A percentile compares a stretch with the other conserved stretches of the same genome.
Conservation (phyloP, 2,888 invertebrate genomes). For the Drosophila histrio region DNA sequence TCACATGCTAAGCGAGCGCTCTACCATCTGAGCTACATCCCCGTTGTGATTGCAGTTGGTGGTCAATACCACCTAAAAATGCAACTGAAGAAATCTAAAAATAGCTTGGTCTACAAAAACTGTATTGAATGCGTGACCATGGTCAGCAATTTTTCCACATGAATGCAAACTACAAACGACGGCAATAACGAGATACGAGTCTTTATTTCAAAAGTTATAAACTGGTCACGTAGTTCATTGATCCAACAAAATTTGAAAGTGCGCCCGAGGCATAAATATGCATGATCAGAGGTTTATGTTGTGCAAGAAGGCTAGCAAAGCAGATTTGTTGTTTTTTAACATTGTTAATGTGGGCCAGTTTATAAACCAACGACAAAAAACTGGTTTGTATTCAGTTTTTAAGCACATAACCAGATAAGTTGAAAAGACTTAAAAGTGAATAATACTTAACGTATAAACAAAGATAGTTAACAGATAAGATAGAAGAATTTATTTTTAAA, state of each 20-base stretch:
- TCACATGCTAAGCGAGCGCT: slow-evolving; percentile 85
- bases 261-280: not conserved
- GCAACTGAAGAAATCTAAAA: not conserved
- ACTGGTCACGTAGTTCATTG: slow-evolving; percentile 15
- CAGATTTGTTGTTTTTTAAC: slow-evolving; percentile 10
- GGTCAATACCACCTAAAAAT: slow-evolving; percentile 4
- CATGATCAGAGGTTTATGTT: slow-evolving; percentile 13
- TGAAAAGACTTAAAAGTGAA: not conserved
- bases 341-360: not conserved
- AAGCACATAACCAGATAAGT: not conserved
- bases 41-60: slow-evolving; percentile 35
- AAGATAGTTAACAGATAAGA: not conserved
- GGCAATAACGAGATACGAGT: slow-evolving; percentile 6
- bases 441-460: not conserved
- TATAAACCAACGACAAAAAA: slow-evolving; percentile 5
- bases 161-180: not conserved
- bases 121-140: slow-evolving; percentile 6
- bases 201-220: not conserved
- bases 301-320: slow-evolving; percentile 25
- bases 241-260: slow-evolving; percentile 2
- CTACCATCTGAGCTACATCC: slow-evolving; percentile 84
- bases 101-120: not conserved
- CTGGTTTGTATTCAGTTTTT: slow-evolving; percentile 12
- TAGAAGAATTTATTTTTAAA: not conserved
- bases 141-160: not conserved